Percentiles rank a stretch among this genome's conserved stretches.
Conservation (phyloP, 2,797 vertebrate genomes). For the Pampus argenteus region DNA sequence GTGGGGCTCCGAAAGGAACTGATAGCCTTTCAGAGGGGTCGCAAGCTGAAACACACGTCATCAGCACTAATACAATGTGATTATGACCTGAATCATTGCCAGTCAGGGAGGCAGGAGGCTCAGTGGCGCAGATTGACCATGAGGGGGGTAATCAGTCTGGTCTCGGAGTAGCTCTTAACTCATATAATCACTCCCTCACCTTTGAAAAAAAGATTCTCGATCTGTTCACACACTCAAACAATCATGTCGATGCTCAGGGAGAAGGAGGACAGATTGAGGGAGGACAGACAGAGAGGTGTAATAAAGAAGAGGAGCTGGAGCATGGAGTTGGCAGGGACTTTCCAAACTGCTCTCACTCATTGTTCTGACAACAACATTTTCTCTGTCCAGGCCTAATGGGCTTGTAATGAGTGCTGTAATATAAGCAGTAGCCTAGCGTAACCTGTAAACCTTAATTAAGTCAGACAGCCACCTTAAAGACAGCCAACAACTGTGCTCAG, state of each 20-base stretch:
- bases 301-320: slow-evolving; percentile 56
- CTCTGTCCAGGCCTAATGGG: slow-evolving; percentile 78
- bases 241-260: slow-evolving; percentile 32
- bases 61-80: slow-evolving; percentile 73
- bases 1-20: slow-evolving; percentile 61
- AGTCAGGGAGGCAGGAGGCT: slow-evolving; percentile 60
- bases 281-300: slow-evolving; percentile 42
- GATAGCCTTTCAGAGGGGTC: slow-evolving; percentile 69
- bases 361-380: slow-evolving; percentile 83
- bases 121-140: slow-evolving; percentile 65
- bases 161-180: slow-evolving; percentile 72
- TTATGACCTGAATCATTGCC: slow-evolving; percentile 78
- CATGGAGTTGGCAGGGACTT: slow-evolving; percentile 56
- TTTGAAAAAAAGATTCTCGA: slow-evolving; percentile 54
- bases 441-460: slow-evolving; percentile 87
- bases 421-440: slow-evolving; percentile 79
- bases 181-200: slow-evolving; percentile 66
- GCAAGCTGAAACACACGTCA: slow-evolving; percentile 73
- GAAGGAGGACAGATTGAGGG: slow-evolving; percentile 19
- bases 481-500: slow-evolving; percentile 53
- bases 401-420: slow-evolving; percentile 84
- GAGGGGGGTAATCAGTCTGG: slow-evolving; percentile 69
- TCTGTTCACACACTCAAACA: slow-evolving; percentile 53
- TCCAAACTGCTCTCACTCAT: slow-evolving; percentile 71
- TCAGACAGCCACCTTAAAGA: slow-evolving; percentile 79